Conservation (phyloP, 53 echinoderm and acorn worm species). For the Apostichopus leukothele region DNA sequence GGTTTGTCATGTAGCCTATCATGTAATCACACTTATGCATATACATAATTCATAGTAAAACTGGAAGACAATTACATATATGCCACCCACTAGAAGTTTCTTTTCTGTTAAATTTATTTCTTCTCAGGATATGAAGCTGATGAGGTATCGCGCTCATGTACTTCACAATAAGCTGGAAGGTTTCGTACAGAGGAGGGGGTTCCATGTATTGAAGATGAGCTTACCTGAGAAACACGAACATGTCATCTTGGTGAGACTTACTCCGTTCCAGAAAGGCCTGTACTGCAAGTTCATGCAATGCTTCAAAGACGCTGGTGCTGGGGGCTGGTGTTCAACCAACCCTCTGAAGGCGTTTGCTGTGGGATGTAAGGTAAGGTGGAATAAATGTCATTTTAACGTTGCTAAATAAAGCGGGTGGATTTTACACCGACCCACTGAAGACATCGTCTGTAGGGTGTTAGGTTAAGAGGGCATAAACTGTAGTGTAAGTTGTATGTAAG, state of each 20-base stretch:
- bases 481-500: too few species aligned
- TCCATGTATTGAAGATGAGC: constrained; percentile 68
- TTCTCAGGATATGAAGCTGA: constrained; percentile 78
- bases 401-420: constrained; percentile 56
- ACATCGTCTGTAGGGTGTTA: constrained; percentile 92
- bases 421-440: constrained; percentile 81
- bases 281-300: constrained; percentile 95
- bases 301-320: constrained; percentile 88
- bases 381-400: background rate
- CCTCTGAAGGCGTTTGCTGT: constrained; percentile 99
- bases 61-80: too few species aligned
- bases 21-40: too few species aligned
- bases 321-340: constrained; percentile 92
- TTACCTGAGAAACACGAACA: constrained; percentile 88
- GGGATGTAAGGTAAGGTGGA: constrained; percentile 81
- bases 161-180: constrained; percentile 83
- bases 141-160: constrained; percentile 90
- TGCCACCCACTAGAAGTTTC: too few species aligned
- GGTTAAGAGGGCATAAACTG: constrained; percentile 44
- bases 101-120: background rate
- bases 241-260: constrained; percentile 82
- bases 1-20: too few species aligned
- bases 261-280: constrained; percentile 85
- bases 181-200: constrained; percentile 90
- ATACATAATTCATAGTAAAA: too few species aligned